phyloP scores from a whole-genome alignment of 2,113 vertebrate genomes.

The Neogobius melanostomus region DNA sequence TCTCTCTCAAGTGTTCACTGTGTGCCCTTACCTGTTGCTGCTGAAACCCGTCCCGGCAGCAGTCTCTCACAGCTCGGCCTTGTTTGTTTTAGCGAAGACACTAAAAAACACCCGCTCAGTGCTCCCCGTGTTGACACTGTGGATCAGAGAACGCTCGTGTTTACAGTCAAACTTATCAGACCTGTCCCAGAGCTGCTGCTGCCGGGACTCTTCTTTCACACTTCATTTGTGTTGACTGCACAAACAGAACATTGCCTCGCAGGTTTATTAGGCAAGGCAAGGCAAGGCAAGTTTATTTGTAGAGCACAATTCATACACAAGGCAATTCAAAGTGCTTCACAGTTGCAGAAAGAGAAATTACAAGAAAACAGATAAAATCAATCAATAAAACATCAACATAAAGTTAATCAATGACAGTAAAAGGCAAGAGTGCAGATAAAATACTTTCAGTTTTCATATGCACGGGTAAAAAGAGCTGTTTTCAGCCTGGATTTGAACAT shows the following conservation, averaged over 20 bases:
- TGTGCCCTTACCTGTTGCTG: conserved; percentile 20
- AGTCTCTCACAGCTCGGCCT: conserved; percentile 28
- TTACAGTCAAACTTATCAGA: conserved; percentile 63
- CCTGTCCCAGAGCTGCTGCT: conserved; percentile 48
- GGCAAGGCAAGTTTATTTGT: too few relatives aligned
- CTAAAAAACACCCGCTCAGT: conserved; percentile 58
- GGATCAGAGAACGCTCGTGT: conserved; percentile 47
- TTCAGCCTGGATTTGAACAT: too few relatives aligned
- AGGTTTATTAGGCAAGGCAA: too few relatives aligned
- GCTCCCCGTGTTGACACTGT: conserved; percentile 58
- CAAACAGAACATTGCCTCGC: not conserved
- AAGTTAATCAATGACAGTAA: too few relatives aligned
- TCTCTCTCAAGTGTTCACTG: not conserved
- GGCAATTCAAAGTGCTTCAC: too few relatives aligned
- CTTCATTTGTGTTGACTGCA: not conserved
- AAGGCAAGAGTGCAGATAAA: too few relatives aligned
- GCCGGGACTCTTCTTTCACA: conserved; percentile 19
- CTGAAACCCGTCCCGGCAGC: conserved; percentile 16
- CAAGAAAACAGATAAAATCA: too few relatives aligned
- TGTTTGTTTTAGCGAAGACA: conserved; percentile 62
- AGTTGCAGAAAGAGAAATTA: too few relatives aligned
- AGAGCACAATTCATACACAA: too few relatives aligned
- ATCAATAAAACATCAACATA: too few relatives aligned
- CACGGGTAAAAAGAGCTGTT: too few relatives aligned
- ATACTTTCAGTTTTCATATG: too few relatives aligned